Conservation (phyloP, 2,113 vertebrate species). For the Paramormyrops kingsleyae region DNA sequence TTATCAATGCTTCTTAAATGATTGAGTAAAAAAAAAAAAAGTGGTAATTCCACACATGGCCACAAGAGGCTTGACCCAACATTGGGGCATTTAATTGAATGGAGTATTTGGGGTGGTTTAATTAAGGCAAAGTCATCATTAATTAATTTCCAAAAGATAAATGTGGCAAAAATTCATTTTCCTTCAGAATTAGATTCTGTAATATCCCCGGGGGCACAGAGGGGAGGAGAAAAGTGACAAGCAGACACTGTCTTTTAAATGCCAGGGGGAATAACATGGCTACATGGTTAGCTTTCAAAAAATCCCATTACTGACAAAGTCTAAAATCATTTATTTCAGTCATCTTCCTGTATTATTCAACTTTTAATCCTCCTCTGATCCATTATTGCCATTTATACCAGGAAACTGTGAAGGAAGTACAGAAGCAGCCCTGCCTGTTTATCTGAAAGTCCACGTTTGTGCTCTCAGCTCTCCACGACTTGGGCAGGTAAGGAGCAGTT, state of each 20-base stretch:
- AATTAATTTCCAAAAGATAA: conserved; percentile 18
- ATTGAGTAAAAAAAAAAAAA: neutral
- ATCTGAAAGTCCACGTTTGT: neutral
- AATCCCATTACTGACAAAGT: conserved; percentile 21
- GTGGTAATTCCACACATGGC: neutral
- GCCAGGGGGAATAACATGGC: conserved; percentile 7
- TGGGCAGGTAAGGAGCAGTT: neutral
- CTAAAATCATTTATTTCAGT: conserved; percentile 14
- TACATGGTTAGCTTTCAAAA: conserved; percentile 9
- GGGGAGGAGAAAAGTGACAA: neutral
- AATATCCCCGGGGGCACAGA: neutral
- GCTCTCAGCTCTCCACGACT: neutral
- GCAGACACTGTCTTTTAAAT: neutral
- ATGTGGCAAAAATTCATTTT: conserved; percentile 11
- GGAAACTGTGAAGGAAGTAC: neutral
- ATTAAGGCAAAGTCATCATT: conserved; percentile 20
- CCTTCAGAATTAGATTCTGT: conserved; percentile 9
- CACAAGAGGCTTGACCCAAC: neutral
- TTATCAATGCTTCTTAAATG: neutral
- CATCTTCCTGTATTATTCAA: neutral
- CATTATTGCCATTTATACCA: conserved; percentile 6
- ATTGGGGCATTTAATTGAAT: neutral
- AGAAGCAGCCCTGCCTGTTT: neutral
- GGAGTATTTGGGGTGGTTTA: conserved; percentile 13
- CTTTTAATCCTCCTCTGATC: conserved; percentile 9